These are phyloP conservation scores for Cantharis rustica DNA, from an alignment of 2,888 invertebrate species.

Conservation along the genomic window DNA sequence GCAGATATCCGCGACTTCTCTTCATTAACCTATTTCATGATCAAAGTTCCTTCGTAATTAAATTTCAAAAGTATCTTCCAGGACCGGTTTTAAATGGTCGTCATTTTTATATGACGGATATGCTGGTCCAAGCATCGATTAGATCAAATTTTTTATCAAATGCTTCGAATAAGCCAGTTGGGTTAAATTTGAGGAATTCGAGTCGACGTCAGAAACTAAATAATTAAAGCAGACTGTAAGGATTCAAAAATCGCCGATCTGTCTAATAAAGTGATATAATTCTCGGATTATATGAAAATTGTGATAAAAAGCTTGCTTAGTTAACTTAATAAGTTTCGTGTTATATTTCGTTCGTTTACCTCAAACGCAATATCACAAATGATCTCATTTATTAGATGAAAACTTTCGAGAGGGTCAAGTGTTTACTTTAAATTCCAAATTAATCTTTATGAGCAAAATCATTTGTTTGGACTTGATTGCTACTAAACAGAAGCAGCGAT, in stretches of 20 bases:
- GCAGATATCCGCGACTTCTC: not conserved
- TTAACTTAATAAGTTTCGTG: not conserved
- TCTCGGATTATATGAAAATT: not conserved
- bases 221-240: not conserved
- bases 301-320: not conserved
- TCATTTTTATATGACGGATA: not conserved
- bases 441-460: not conserved
- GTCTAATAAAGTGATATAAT: not conserved
- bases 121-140: not conserved
- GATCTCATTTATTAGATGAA: slow-evolving; percentile 6
- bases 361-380: not conserved
- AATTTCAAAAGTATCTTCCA: not conserved
- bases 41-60: not conserved
- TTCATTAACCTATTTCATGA: not conserved
- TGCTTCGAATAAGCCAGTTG: not conserved
- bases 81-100: not conserved
- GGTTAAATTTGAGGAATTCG: not conserved
- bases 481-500: not conserved
- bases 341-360: not conserved
- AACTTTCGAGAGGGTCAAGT: not conserved
- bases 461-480: not conserved
- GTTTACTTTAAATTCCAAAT: not conserved
- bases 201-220: not conserved
- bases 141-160: not conserved
- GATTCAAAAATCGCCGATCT: not conserved